Percentiles rank a stretch among this genome's conserved stretches.
phyloP scores from a whole-genome alignment of 1,140 invertebrate species.

The Drosophila bocki region DNA sequence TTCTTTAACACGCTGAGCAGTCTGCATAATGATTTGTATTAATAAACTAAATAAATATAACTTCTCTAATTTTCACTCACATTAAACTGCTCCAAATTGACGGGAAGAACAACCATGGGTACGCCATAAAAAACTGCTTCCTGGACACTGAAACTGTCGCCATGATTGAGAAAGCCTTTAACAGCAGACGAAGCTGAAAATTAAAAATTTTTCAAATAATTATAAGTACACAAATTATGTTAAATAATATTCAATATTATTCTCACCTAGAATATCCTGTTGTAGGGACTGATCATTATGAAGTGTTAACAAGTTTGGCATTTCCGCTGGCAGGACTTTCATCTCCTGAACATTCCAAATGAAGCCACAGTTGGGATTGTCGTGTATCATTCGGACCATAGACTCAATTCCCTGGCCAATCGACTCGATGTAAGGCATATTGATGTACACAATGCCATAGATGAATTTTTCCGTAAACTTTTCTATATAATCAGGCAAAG shows the following conservation, averaged over 20 bases:
- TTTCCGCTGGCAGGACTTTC: not conserved
- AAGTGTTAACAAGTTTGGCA: conserved; percentile 38
- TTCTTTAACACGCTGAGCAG: conserved; percentile 66
- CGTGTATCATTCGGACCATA: conserved; percentile 38
- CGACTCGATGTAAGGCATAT: conserved; percentile 52
- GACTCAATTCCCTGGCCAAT: conserved; percentile 20
- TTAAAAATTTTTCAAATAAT: not conserved
- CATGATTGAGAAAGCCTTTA: conserved; percentile 87
- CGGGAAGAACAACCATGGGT: conserved; percentile 88
- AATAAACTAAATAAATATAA: not conserved
- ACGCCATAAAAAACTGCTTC: conserved; percentile 87
- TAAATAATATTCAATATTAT: not conserved
- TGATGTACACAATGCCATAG: conserved; percentile 76
- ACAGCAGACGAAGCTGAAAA: conserved; percentile 85
- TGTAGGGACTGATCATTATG: conserved; percentile 33
- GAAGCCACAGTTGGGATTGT: conserved; percentile 59
- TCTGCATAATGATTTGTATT: conserved; percentile 16
- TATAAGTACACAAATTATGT: too few relatives aligned
- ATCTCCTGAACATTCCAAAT: conserved; percentile 75
- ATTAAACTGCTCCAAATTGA: conserved; percentile 88
- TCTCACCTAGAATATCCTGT: conserved; percentile 75
- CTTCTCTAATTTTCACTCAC: conserved; percentile 29
- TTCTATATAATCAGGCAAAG: conserved; percentile 34
- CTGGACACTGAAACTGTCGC: conserved; percentile 86
- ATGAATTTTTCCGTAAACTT: conserved; percentile 58